A percentile compares a stretch with the other conserved stretches of the same genome.
phyloP scores from a whole-genome alignment of 2,113 vertebrate species.

The Pterocles burchelli region DNA sequence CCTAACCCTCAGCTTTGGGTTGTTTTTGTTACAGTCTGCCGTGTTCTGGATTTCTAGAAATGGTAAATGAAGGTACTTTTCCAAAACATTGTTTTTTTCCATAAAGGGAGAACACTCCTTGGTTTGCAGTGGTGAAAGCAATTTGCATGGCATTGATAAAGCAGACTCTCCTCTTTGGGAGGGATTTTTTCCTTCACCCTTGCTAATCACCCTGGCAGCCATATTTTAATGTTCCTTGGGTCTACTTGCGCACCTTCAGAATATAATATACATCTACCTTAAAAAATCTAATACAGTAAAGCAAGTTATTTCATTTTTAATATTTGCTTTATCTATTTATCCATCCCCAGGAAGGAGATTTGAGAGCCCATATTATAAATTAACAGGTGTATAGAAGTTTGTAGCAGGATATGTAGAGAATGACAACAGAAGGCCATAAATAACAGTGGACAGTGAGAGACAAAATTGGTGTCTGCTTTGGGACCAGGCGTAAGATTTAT shows the following conservation, averaged over 20 bases:
- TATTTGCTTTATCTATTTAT: background rate
- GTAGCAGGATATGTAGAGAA: background rate
- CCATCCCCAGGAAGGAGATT: background rate
- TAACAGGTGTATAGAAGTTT: background rate
- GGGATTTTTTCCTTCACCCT: background rate
- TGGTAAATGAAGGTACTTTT: background rate
- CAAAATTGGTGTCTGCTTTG: conserved; percentile 35
- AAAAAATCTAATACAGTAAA: background rate
- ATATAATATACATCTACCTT: background rate
- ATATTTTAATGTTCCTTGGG: background rate
- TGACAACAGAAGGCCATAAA: background rate
- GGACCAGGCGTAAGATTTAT: background rate
- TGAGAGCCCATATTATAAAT: background rate
- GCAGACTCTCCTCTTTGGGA: background rate
- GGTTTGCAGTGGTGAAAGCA: background rate
- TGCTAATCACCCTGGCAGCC: background rate
- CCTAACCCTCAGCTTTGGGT: background rate
- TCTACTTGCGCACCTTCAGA: background rate
- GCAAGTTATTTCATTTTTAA: background rate
- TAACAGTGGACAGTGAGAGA: background rate
- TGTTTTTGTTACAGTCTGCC: background rate
- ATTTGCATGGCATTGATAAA: background rate
- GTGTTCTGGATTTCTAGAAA: background rate
- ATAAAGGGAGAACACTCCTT: background rate
- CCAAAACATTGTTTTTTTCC: background rate